Evolutionary conservation across 2,888 invertebrate genomes (phyloP).

Genomic region (Exocentrus adspersus): DNA sequence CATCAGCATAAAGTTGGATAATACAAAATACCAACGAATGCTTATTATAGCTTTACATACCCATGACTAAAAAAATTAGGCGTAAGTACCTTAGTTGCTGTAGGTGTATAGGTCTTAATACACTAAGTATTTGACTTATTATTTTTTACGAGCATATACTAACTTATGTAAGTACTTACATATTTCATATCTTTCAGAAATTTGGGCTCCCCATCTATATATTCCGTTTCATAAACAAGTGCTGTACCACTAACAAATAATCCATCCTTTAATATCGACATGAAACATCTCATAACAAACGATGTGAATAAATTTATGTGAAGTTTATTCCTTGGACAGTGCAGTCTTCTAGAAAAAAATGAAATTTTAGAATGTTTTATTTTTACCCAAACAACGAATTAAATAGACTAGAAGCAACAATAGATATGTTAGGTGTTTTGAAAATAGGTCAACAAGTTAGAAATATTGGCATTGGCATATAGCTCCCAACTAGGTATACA

Average conservation of each 20-base stretch:
- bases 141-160: too few relatives aligned
- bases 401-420: too few relatives aligned
- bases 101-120: too few relatives aligned
- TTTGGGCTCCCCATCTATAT: conserved; percentile 56
- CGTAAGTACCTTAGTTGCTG: too few relatives aligned
- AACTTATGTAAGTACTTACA: too few relatives aligned
- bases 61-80: conserved; percentile 69
- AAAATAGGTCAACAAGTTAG: too few relatives aligned
- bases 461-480: too few relatives aligned
- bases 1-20: conserved; percentile 76
- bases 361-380: too few relatives aligned
- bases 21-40: conserved; percentile 71
- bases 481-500: too few relatives aligned
- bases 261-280: conserved; percentile 69
- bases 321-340: conserved; percentile 73
- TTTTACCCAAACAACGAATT: too few relatives aligned
- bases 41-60: conserved; percentile 71
- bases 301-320: conserved; percentile 75
- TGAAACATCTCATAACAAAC: conserved; percentile 70
- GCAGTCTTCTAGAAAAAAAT: conserved; percentile 66
- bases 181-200: conserved; percentile 53
- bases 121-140: too few relatives aligned
- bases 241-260: conserved; percentile 67
- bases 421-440: too few relatives aligned
- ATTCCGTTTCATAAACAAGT: conserved; percentile 60